These are phyloP conservation scores for Limnephilus auricula DNA, from an alignment of 2,888 invertebrate species.

Conservation along the genomic window DNA sequence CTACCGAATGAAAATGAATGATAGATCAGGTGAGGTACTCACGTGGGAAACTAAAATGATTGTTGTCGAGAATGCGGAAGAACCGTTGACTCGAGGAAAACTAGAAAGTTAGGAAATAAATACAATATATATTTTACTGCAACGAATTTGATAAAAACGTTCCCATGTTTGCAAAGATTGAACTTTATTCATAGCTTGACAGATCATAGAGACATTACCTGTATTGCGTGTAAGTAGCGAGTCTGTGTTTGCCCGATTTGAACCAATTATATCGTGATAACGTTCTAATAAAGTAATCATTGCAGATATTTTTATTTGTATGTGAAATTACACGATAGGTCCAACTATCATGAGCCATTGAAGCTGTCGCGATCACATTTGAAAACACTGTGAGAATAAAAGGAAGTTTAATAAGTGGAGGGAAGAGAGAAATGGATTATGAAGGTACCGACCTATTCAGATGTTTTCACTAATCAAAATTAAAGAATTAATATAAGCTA, in stretches of 20 bases:
- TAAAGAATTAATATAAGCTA: no score
- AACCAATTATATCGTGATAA: background rate
- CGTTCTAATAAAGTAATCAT: background rate
- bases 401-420: background rate
- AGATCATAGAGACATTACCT: background rate
- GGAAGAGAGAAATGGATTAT: no score
- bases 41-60: conserved; percentile 30
- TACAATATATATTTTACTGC: background rate
- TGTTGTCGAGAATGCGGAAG: conserved; percentile 34
- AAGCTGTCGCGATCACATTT: background rate
- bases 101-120: conserved; percentile 35
- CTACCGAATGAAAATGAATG: background rate
- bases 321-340: background rate
- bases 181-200: background rate
- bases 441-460: background rate
- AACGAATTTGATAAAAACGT: conserved; percentile 2
- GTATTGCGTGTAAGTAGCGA: background rate
- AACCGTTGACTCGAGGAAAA: conserved; percentile 17
- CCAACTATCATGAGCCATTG: background rate
- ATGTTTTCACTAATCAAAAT: no score
- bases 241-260: background rate
- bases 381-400: background rate
- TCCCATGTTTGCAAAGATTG: background rate
- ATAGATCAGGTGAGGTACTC: background rate
- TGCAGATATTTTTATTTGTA: background rate